These are phyloP conservation scores for Therioaphis trifolii DNA, from an alignment of 2,888 invertebrate genomes.

Conservation along the genomic window DNA sequence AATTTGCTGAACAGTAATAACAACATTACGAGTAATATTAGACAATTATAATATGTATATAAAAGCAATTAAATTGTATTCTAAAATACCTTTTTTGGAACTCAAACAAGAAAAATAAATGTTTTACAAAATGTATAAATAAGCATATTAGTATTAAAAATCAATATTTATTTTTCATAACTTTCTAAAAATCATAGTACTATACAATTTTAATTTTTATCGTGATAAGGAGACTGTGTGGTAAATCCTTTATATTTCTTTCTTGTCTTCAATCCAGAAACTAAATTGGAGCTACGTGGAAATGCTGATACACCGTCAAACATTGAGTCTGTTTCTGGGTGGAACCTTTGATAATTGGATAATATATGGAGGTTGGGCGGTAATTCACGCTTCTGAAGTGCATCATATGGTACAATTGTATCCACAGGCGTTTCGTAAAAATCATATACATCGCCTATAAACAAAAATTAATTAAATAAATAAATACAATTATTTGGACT, in stretches of 20 bases:
- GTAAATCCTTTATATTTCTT: constrained; percentile 77
- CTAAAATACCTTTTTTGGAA: neutral
- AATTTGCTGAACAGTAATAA: neutral
- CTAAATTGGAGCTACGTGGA: constrained; percentile 85
- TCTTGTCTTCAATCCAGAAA: constrained; percentile 83
- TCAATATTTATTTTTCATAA: constrained; percentile 19
- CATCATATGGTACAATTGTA: constrained; percentile 79
- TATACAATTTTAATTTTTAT: constrained; percentile 18
- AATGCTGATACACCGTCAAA: constrained; percentile 86
- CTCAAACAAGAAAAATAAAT: neutral
- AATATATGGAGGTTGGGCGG: constrained; percentile 90
- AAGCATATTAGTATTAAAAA: neutral
- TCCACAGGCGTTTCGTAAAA: constrained; percentile 82
- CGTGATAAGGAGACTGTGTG: constrained; percentile 50
- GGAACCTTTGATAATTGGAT: constrained; percentile 82
- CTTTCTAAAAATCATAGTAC: constrained; percentile 23
- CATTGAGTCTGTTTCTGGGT: constrained; percentile 77
- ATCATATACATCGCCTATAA: constrained; percentile 75
- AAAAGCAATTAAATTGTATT: neutral
- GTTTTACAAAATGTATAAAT: neutral
- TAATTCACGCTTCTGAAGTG: constrained; percentile 76
- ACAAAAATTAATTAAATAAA: constrained; percentile 66
- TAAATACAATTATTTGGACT: neutral
- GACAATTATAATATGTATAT: neutral
- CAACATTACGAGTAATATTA: neutral